A percentile compares a stretch with the other conserved stretches of the same genome.
Conservation (phyloP, 2,888 invertebrate genomes). For the Vesta saturnalis region DNA sequence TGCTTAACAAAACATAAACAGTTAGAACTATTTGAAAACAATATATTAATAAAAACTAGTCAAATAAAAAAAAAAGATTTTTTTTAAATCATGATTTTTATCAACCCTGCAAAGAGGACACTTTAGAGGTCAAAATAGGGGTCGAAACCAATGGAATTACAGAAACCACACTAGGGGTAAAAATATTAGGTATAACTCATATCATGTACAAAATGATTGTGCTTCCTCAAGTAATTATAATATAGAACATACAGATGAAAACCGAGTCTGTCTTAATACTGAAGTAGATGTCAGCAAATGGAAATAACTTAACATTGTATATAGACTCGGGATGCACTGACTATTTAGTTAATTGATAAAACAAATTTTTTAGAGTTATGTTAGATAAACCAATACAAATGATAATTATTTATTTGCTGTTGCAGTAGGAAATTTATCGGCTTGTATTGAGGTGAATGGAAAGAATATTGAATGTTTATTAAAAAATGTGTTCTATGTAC, state of each 20-base stretch:
- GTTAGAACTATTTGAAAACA: too few species aligned
- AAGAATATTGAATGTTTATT: slow-evolving; percentile 32
- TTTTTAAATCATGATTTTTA: too few species aligned
- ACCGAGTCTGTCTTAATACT: neutral
- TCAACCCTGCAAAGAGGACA: too few species aligned
- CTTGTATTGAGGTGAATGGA: too few species aligned
- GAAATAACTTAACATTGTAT: slow-evolving; percentile 3
- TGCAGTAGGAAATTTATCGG: slow-evolving; percentile 38
- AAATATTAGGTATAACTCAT: too few species aligned
- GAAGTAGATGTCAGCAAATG: neutral
- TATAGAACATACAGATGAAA: neutral
- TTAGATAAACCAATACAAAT: slow-evolving; percentile 20
- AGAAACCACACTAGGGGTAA: too few species aligned
- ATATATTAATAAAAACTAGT: too few species aligned
- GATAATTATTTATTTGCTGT: slow-evolving; percentile 25
- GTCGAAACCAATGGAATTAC: neutral
- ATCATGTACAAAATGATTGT: too few species aligned
- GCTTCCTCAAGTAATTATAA: neutral
- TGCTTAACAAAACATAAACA: too few species aligned
- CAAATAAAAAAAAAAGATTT: too few species aligned
- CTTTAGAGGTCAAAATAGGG: neutral
- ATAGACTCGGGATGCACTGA: slow-evolving; percentile 27
- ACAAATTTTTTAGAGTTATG: slow-evolving; percentile 8
- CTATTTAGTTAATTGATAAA: slow-evolving; percentile 19
- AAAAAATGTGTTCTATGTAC: slow-evolving; percentile 38